Evolutionary conservation across 2,888 invertebrate genomes (phyloP), one percentile per base, ranked within the genome.

Genomic region (Limnephilus marmoratus): DNA sequence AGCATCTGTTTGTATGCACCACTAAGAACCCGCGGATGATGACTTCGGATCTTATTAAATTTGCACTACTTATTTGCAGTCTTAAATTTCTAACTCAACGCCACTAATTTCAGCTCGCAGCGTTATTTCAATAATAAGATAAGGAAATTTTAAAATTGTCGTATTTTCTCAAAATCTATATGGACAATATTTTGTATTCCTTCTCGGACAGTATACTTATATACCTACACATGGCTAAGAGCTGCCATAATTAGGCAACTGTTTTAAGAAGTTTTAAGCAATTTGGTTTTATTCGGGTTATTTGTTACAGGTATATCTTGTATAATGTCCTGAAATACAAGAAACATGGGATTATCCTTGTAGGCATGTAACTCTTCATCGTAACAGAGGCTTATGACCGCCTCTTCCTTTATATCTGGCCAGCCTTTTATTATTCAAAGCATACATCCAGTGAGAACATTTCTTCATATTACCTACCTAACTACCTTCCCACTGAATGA

Each of bases 391-490:
- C 41, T 37, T 34, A 18, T 88, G 31, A 53, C 31, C 88, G 85
- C 86, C 81, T 85, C 86, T n/a, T 80, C 86, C 45, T 80, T 89
- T 90, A 53, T 90, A 82, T 68, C 91, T 82, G 53, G 86, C 90
- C 45, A 81, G 81, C 37, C 85, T 91, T 91, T 91, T 90, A 90
- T 85, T 91, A 93, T 93, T 91, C 93, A 93, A 31, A 81, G 82
- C 91, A 92, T 90, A 90, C 86, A 41, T 34, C 82, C 89, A 85
- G 92, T 93, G 93, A 92, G 92, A 93, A 93, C 91, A 86, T 91
- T 93, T 93, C 90, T 91, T 87, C 92, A 49, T 91, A 81, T 83
- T 45, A 45, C 80, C 45, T 87, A 45, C 68, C 68, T 68, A 24
- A 68, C 68, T 68, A 68, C 68, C 68, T 68, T 68, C 85, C 68